These are phyloP conservation scores for Pogonus chalceus DNA, from an alignment of 1,140 invertebrate genomes.

Conservation along the genomic window DNA sequence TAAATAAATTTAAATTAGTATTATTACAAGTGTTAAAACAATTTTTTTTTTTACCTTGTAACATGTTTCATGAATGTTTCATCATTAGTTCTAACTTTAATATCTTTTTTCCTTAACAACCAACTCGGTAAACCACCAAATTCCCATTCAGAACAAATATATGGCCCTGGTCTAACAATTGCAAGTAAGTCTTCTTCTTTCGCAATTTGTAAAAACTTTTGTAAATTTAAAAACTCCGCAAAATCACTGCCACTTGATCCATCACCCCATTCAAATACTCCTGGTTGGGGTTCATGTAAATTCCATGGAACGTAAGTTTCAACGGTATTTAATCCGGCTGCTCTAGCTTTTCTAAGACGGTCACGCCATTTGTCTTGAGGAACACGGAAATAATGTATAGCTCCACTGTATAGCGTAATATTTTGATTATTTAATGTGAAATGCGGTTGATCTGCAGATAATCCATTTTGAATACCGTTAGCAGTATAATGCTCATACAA, in stretches of 20 bases:
- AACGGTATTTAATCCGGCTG: conserved; percentile 84
- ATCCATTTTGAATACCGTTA: background rate
- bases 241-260: conserved; percentile 76
- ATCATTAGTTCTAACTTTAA: conserved; percentile 40
- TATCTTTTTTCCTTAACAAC: conserved; percentile 38
- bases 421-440: conserved; percentile 2
- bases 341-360: conserved; percentile 67
- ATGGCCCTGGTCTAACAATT: conserved; percentile 82
- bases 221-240: conserved; percentile 39
- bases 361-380: conserved; percentile 76
- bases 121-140: conserved; percentile 39
- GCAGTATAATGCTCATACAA: conserved; percentile 6
- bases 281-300: conserved; percentile 70
- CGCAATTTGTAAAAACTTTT: conserved; percentile 67
- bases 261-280: conserved; percentile 57
- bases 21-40: no score
- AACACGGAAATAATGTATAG: conserved; percentile 83
- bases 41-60: no score
- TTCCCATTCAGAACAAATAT: conserved; percentile 82
- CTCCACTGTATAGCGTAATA: conserved; percentile 42
- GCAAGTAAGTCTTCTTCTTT: conserved; percentile 73
- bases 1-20: no score
- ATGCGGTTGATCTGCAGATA: background rate
- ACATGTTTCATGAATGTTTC: conserved; percentile 37
- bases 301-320: conserved; percentile 95